Conservation (phyloP, 2,888 invertebrate species). For the Lasioglossum leucozonium region DNA sequence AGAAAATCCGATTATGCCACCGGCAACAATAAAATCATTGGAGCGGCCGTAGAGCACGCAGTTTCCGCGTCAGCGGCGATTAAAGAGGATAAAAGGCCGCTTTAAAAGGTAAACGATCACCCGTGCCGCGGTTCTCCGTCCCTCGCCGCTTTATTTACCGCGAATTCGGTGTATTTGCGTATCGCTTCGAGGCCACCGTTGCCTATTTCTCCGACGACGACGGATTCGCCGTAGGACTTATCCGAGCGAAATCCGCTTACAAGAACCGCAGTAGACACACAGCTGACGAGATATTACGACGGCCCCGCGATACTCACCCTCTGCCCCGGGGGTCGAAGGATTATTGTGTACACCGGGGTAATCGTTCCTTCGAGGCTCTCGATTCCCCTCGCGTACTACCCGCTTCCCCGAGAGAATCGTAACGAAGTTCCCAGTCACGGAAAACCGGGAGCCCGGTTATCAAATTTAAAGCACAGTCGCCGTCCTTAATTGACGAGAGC, state of each 20-base stretch:
- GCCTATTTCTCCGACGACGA: constrained; percentile 9
- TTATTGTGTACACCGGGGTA: neutral
- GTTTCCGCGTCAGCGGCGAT: constrained; percentile 5
- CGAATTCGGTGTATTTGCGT: constrained; percentile 4
- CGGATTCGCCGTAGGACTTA: constrained; percentile 2
- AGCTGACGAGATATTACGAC: neutral
- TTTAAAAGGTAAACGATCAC: constrained; percentile 12
- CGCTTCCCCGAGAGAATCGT: neutral
- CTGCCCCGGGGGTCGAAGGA: neutral
- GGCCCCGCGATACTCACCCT: neutral
- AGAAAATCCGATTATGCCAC: neutral
- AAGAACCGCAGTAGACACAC: neutral
- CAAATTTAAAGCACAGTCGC: neutral
- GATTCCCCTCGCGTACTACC: neutral
- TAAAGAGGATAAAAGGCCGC: constrained; percentile 5
- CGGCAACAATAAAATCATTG: neutral
- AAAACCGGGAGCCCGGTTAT: neutral
- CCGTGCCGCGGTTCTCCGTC: neutral
- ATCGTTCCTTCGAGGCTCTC: neutral
- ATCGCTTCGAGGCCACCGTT: constrained; percentile 6
- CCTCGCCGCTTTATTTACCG: constrained; percentile 8
- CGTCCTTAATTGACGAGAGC: neutral
- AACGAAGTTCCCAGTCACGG: neutral
- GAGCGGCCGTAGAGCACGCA: neutral
- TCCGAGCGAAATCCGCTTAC: constrained; percentile 27